These are phyloP conservation scores for Cancer borealis DNA, from an alignment of 2,888 invertebrate species.

Conservation along the genomic window DNA sequence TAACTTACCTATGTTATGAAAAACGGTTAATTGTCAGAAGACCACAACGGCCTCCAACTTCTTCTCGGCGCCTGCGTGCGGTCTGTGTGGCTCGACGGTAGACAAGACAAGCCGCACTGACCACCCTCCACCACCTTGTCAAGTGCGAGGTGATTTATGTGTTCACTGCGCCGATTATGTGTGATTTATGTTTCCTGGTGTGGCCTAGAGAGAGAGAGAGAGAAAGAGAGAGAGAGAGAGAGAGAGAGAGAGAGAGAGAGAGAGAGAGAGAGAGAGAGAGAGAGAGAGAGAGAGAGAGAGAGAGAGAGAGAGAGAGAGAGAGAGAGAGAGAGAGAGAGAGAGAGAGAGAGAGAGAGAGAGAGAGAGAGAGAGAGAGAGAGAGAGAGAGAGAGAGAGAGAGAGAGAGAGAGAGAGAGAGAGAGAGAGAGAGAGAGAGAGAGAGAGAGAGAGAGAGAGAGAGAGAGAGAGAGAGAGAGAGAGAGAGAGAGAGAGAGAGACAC, in stretches of 20 bases:
- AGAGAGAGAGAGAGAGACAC: slow-evolving; percentile 34
- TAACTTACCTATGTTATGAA: neutral
- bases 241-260: slow-evolving; percentile 46
- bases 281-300: slow-evolving; percentile 42
- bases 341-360: neutral
- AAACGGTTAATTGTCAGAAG: slow-evolving; percentile 4
- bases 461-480: slow-evolving; percentile 47
- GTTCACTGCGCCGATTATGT: slow-evolving; percentile 8
- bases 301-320: neutral
- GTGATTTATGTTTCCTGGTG: slow-evolving; percentile 47
- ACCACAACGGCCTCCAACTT: slow-evolving; percentile 18
- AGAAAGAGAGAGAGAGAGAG: slow-evolving; percentile 58
- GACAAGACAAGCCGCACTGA: slow-evolving; percentile 37
- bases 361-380: too few species aligned
- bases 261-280: slow-evolving; percentile 49
- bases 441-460: slow-evolving; percentile 48
- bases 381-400: too few species aligned
- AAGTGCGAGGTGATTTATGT: slow-evolving; percentile 43
- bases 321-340: too few species aligned
- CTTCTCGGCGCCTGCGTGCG: slow-evolving; percentile 24
- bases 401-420: slow-evolving; percentile 56
- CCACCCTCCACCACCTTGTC: slow-evolving; percentile 18
- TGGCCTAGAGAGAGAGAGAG: slow-evolving; percentile 48
- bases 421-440: slow-evolving; percentile 56
- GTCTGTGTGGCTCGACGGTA: slow-evolving; percentile 18